Conservation (phyloP, 2,797 vertebrate species). For the Eupleurogrammus muticus region DNA sequence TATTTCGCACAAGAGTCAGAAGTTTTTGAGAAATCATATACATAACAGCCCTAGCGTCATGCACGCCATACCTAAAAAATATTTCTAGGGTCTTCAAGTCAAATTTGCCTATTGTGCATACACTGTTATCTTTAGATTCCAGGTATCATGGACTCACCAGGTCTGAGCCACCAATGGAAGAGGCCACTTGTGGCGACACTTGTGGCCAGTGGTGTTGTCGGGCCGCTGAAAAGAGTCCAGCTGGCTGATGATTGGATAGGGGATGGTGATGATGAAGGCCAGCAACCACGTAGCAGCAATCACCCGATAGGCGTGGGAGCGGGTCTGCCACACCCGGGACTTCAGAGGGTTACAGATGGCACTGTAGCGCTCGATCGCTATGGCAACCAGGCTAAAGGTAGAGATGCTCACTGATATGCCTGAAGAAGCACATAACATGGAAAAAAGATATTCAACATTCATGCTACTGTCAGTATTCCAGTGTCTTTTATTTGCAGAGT, state of each 20-base stretch:
- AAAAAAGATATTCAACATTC: slow-evolving; percentile 7
- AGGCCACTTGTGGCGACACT: slow-evolving; percentile 90
- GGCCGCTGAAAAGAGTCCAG: slow-evolving; percentile 65
- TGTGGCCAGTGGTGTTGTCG: slow-evolving; percentile 75
- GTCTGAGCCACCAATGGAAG: slow-evolving; percentile 83
- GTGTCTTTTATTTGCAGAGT: slow-evolving; percentile 31
- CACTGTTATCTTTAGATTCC: no score
- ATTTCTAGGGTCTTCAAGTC: no score
- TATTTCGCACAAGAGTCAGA: no score
- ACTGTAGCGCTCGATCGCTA: slow-evolving; percentile 95
- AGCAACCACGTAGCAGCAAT: slow-evolving; percentile 92
- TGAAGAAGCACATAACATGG: slow-evolving; percentile 65
- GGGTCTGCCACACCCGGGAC: slow-evolving; percentile 95
- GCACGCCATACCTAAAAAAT: no score
- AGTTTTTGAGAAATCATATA: no score
- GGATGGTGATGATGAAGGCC: slow-evolving; percentile 92
- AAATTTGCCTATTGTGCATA: no score
- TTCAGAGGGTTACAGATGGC: slow-evolving; percentile 96
- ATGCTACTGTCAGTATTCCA: background rate
- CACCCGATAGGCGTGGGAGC: slow-evolving; percentile 94
- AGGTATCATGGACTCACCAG: slow-evolving; percentile 83
- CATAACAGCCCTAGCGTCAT: no score
- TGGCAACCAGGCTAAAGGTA: slow-evolving; percentile 96
- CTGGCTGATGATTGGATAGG: slow-evolving; percentile 91
- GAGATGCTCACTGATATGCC: slow-evolving; percentile 97